A percentile compares a stretch with the other conserved stretches of the same genome.
These are phyloP conservation scores for Cottoperca gobio DNA, from an alignment of 2,797 vertebrate genomes.

Conservation along the genomic window DNA sequence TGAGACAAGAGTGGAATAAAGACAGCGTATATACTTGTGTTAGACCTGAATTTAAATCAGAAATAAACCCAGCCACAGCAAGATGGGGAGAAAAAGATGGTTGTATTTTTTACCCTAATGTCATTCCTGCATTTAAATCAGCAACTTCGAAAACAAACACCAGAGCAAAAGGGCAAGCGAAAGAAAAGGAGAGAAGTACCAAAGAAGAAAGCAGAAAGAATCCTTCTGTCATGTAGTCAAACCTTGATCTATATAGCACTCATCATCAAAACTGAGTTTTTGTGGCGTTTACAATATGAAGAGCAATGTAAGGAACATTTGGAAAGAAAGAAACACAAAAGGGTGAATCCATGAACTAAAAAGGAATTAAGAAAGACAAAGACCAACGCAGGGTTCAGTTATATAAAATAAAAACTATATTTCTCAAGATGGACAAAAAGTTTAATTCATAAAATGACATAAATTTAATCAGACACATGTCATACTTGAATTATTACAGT, in stretches of 20 bases:
- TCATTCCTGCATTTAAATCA: slow-evolving; percentile 41
- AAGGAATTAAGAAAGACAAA: neutral
- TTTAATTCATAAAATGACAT: neutral
- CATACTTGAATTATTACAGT: neutral
- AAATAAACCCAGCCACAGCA: slow-evolving; percentile 25
- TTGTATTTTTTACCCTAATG: neutral
- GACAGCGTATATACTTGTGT: slow-evolving; percentile 21
- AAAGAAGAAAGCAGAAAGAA: slow-evolving; percentile 9
- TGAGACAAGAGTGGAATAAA: slow-evolving; percentile 32
- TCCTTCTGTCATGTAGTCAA: neutral
- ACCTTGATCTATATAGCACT: neutral
- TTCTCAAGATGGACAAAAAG: neutral
- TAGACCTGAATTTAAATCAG: slow-evolving; percentile 39
- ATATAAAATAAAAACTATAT: neutral
- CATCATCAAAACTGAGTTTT: neutral
- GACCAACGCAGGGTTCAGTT: neutral
- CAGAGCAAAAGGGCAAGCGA: neutral
- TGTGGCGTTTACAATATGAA: neutral
- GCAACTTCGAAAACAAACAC: slow-evolving; percentile 31
- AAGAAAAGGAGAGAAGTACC: neutral
- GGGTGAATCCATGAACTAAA: neutral
- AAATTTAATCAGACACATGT: neutral
- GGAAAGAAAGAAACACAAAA: neutral
- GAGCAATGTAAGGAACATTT: neutral
- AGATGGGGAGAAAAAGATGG: neutral